A percentile compares a stretch with the other conserved stretches of the same genome.
Conservation (phyloP, 2,888 invertebrate genomes). For the Drosophila setosimentum region DNA sequence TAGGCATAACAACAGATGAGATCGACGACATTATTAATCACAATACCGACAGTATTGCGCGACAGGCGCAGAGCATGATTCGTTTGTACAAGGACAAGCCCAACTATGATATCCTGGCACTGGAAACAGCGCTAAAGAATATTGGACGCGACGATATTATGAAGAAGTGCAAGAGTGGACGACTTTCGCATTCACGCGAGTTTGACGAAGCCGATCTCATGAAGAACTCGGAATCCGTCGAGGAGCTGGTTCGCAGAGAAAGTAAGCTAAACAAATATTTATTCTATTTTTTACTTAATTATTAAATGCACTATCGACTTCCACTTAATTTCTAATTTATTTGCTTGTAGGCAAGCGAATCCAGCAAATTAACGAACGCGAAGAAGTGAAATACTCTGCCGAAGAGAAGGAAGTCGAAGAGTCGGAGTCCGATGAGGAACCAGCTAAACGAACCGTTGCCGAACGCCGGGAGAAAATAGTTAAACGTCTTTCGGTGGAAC, state of each 20-base stretch:
- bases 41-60: constrained; percentile 90
- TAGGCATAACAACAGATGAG: constrained; percentile 90
- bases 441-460: constrained; percentile 90
- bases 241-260: constrained; percentile 85
- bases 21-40: constrained; percentile 91
- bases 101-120: constrained; percentile 85
- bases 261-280: constrained; percentile 66
- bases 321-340: constrained; percentile 1
- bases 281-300: not conserved
- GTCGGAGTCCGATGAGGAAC: constrained; percentile 88
- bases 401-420: constrained; percentile 91
- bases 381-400: constrained; percentile 92
- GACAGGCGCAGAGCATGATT: constrained; percentile 91
- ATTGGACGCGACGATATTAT: constrained; percentile 97
- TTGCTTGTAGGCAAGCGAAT: constrained; percentile 82
- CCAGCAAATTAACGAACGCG: constrained; percentile 86
- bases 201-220: constrained; percentile 89
- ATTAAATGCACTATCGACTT: not conserved
- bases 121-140: constrained; percentile 93
- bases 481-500: constrained; percentile 89
- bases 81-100: constrained; percentile 87
- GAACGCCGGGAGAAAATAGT: constrained; percentile 91
- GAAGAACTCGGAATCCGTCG: constrained; percentile 88
- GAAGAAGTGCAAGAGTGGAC: constrained; percentile 89
- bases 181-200: constrained; percentile 82